phyloP scores from a whole-genome alignment of 1,140 invertebrate species.

The Drosophila willistoni region DNA sequence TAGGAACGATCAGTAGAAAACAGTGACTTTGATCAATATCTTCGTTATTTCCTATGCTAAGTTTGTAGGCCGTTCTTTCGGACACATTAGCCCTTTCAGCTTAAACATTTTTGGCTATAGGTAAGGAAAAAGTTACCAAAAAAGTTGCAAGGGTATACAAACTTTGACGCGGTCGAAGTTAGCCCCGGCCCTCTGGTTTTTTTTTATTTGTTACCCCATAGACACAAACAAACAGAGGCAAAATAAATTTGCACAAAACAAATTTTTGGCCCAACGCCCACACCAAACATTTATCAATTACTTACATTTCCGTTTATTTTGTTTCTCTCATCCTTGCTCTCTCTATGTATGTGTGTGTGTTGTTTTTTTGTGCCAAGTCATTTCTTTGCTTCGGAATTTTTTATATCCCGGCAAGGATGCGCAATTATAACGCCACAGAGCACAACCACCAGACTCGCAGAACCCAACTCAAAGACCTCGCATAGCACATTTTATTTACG shows the following conservation, averaged over 20 bases:
- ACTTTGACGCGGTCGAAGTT: too few species aligned
- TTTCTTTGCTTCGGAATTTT: slow-evolving; percentile 65
- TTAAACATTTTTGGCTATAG: too few species aligned
- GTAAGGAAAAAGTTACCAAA: too few species aligned
- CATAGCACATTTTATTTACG: slow-evolving; percentile 59
- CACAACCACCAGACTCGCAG: slow-evolving; percentile 25
- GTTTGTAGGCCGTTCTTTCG: too few species aligned
- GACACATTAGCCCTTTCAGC: too few species aligned
- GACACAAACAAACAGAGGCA: slow-evolving; percentile 7
- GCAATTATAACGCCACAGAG: slow-evolving; percentile 66
- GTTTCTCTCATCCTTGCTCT: slow-evolving; percentile 21
- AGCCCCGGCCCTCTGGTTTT: too few species aligned
- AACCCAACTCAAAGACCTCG: not conserved
- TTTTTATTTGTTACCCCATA: slow-evolving; percentile 7
- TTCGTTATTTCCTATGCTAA: too few species aligned
- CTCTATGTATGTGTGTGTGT: slow-evolving; percentile 16
- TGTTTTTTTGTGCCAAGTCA: slow-evolving; percentile 33
- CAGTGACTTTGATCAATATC: too few species aligned
- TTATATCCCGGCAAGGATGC: slow-evolving; percentile 59
- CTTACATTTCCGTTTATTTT: slow-evolving; percentile 31
- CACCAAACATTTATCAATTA: slow-evolving; percentile 60
- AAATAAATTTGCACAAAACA: slow-evolving; percentile 37
- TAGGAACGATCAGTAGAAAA: too few species aligned
- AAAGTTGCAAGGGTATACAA: too few species aligned
- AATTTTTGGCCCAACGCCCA: slow-evolving; percentile 39